A percentile compares a stretch with the other conserved stretches of the same genome.
These are phyloP conservation scores for Lucilia cuprina DNA, from an alignment of 1,140 invertebrate species.

Conservation along the genomic window DNA sequence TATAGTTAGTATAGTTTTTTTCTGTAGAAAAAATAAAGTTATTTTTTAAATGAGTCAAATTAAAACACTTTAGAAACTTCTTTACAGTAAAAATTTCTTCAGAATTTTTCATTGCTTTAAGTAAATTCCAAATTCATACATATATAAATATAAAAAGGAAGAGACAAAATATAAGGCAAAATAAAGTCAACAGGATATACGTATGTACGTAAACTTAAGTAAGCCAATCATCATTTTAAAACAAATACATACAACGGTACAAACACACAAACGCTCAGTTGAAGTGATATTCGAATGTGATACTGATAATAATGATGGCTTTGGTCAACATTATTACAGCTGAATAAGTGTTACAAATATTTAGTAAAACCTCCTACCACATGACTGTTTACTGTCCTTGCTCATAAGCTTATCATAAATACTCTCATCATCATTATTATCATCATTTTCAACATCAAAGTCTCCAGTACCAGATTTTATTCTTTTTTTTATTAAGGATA, in stretches of 20 bases:
- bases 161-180: slow-evolving; percentile 9
- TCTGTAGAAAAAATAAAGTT: not conserved
- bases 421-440: not conserved
- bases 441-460: not conserved
- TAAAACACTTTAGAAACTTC: slow-evolving; percentile 33
- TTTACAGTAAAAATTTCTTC: slow-evolving; percentile 20
- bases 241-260: not conserved
- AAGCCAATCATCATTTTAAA: slow-evolving; percentile 27
- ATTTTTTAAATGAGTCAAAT: slow-evolving; percentile 28
- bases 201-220: not conserved
- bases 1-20: too few species aligned
- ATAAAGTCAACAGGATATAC: slow-evolving; percentile 28
- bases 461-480: not conserved
- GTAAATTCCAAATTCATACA: not conserved
- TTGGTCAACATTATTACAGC: slow-evolving; percentile 27
- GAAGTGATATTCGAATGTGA: not conserved
- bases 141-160: not conserved
- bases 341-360: slow-evolving; percentile 23
- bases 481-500: not conserved
- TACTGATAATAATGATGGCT: slow-evolving; percentile 17
- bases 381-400: not conserved
- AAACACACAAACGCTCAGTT: not conserved
- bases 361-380: not conserved
- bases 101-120: not conserved
- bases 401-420: not conserved